Evolutionary conservation across 2,113 vertebrate genomes (phyloP).

Genomic region (Bubalus kerabau): DNA sequence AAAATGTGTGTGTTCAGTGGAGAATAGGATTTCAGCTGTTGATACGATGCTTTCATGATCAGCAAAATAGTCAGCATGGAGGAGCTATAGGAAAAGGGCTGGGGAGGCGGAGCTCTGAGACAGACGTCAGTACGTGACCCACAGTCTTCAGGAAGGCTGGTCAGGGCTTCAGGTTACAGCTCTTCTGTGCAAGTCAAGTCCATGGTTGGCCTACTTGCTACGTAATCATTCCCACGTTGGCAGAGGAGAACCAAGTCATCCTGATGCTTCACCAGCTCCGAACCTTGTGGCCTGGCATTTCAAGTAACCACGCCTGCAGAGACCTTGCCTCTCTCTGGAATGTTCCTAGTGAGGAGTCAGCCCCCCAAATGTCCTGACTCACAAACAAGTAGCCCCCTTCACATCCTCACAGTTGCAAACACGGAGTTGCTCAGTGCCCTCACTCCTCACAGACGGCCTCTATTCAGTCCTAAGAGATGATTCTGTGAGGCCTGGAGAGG

Average conservation of each 20-base stretch:
- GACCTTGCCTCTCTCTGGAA: neutral
- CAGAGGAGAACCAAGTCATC: neutral
- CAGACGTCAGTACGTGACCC: neutral
- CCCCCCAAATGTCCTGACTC: accelerated
- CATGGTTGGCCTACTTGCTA: accelerated
- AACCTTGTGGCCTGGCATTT: neutral
- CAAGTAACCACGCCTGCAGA: accelerated
- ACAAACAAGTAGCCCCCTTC: accelerated
- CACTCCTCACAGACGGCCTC: accelerated
- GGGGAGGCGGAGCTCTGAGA: neutral
- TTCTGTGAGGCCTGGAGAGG: accelerated
- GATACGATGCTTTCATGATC: neutral
- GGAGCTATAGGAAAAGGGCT: neutral
- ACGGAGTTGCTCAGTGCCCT: accelerated
- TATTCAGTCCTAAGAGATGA: accelerated
- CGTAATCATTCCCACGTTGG: accelerated
- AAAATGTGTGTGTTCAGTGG: neutral
- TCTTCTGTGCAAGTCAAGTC: no score
- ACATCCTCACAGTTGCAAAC: accelerated
- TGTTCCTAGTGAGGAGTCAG: neutral
- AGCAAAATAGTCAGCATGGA: no score
- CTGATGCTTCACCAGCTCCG: accelerated
- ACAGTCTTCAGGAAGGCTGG: accelerated
- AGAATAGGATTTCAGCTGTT: neutral
- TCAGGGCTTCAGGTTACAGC: accelerated